These are phyloP conservation scores for Drosophila dunni DNA, from an alignment of 1,140 invertebrate genomes.

Conservation along the genomic window DNA sequence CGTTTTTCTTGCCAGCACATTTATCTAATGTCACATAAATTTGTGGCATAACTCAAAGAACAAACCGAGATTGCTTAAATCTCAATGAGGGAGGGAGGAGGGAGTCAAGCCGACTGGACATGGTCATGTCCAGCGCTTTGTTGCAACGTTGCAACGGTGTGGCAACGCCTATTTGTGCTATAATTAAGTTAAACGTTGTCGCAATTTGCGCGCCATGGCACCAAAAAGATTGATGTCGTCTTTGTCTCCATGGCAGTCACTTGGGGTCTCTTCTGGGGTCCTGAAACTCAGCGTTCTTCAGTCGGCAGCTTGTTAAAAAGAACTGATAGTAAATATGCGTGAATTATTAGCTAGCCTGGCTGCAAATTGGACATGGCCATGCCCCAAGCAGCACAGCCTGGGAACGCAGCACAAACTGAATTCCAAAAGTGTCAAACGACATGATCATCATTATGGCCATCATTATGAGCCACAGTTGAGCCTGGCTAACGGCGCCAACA, in stretches of 20 bases:
- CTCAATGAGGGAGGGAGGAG: neutral
- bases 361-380: constrained; percentile 73
- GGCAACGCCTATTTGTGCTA: constrained; percentile 77
- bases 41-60: constrained; percentile 34
- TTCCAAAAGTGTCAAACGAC: constrained; percentile 24
- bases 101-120: constrained; percentile 41
- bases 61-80: constrained; percentile 17
- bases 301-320: constrained; percentile 67
- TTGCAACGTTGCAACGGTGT: constrained; percentile 35
- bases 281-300: constrained; percentile 33
- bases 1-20: constrained; percentile 11
- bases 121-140: constrained; percentile 55
- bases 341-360: constrained; percentile 70
- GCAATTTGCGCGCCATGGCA: constrained; percentile 70
- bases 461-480: neutral
- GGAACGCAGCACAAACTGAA: constrained; percentile 42
- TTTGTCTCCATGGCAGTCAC: constrained; percentile 59
- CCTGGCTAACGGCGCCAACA: constrained; percentile 28
- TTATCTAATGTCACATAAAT: constrained; percentile 49
- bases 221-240: constrained; percentile 76
- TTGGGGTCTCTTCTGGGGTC: neutral
- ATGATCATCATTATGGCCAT: constrained; percentile 3
- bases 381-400: constrained; percentile 49
- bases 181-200: constrained; percentile 84
- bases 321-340: constrained; percentile 76